Percentiles rank a stretch among this genome's conserved stretches.
These are phyloP conservation scores for Anoura caudifer DNA, from an alignment of 2,113 vertebrate genomes.

Conservation along the genomic window DNA sequence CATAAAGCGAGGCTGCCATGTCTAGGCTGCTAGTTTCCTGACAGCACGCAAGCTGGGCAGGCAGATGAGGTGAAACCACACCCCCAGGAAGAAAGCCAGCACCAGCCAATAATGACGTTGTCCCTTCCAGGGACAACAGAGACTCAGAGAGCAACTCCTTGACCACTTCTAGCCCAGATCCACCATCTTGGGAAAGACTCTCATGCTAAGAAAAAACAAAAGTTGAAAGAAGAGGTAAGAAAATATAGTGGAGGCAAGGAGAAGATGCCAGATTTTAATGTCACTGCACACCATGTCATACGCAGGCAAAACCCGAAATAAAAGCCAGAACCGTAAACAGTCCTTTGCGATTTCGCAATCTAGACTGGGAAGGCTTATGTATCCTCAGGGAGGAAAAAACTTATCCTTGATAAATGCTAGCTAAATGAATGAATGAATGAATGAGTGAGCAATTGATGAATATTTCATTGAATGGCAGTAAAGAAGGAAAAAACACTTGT, in stretches of 20 bases:
- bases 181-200: neutral
- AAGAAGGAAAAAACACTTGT: neutral
- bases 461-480: neutral
- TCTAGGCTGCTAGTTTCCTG: neutral
- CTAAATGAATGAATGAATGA: neutral
- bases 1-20: neutral
- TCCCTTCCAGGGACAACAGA: neutral
- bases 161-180: neutral
- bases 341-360: neutral
- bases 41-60: neutral
- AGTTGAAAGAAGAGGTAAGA: neutral
- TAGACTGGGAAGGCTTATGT: neutral
- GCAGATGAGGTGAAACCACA: neutral
- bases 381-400: neutral
- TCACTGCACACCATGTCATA: fast-evolving
- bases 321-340: neutral
- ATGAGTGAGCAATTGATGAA: neutral
- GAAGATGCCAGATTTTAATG: neutral
- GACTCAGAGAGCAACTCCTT: neutral
- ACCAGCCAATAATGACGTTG: neutral
- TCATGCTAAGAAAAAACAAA: neutral
- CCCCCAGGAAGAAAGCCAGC: constrained; percentile 2
- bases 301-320: neutral
- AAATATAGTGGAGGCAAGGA: neutral
- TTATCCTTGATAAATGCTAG: neutral